Conservation (phyloP, 1,140 invertebrate species). For the Achroia grisella region DNA sequence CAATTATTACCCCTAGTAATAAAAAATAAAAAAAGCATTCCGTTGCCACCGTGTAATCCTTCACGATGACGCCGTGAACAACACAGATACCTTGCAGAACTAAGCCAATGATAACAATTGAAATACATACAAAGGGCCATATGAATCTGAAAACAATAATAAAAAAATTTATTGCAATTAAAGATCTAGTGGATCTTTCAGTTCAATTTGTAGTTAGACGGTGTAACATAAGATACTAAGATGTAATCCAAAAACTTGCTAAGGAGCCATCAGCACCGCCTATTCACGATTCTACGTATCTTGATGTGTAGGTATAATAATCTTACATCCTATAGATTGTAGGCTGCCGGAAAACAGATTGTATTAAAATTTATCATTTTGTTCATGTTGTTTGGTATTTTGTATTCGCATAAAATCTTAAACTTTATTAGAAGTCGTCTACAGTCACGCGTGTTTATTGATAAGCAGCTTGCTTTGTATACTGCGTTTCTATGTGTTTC, state of each 20-base stretch:
- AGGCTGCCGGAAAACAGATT: too few species aligned
- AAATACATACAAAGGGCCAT: conserved; percentile 19
- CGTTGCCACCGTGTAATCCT: conserved; percentile 35
- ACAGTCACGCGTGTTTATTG: too few species aligned
- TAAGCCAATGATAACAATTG: conserved; percentile 10
- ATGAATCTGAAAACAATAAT: conserved; percentile 26
- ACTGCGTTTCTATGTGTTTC: too few species aligned
- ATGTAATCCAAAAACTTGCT: too few species aligned
- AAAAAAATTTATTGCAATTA: not conserved
- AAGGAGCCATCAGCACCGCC: too few species aligned
- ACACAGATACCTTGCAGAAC: conserved; percentile 30
- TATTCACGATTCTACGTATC: too few species aligned
- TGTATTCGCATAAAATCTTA: not conserved
- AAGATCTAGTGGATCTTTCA: too few species aligned
- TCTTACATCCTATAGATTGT: too few species aligned
- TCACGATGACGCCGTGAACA: conserved; percentile 13
- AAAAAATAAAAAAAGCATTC: conserved; percentile 39
- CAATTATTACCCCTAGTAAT: conserved; percentile 20
- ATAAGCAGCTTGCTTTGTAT: too few species aligned
- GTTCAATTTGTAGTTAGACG: too few species aligned
- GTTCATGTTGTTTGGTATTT: not conserved
- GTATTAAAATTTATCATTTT: not conserved
- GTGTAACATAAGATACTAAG: not conserved
- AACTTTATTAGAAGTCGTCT: not conserved
- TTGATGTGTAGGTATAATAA: too few species aligned